Base-by-base conservation (phyloP, 92 coral and sea anemone genomes). In the Zoanthus sansibaricus region DNA sequence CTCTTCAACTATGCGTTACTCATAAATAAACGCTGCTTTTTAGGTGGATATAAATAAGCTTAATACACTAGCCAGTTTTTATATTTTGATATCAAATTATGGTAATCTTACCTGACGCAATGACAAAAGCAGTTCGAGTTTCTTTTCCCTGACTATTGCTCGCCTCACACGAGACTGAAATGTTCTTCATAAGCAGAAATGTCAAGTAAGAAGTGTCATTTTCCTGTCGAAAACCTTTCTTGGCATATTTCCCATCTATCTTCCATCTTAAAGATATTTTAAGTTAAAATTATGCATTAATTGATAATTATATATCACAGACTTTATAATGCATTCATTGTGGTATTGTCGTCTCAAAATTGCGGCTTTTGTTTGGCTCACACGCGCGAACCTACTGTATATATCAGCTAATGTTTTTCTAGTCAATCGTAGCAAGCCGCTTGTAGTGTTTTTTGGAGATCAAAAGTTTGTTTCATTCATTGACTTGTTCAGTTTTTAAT, bases 131-230 rank as follows among this genome's bases (percentile, higher is more conserved):
- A 66, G 91, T 86, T 77, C 78, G 93, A 25, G 76, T 30, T 45
- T 89, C 94, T 68, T 75, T 87, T 33, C 94, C 96, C 58, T 82
- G 80, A 5, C 18, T 83, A 80, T 93, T 96, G 52, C 84, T 87
- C 52, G 96, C 99, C 71, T 90, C 92, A 87, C 99, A 96, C 30
- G 87, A 91, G 10, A 96, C 88, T 6, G 98, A 95, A 72, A 59
- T 46, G 54, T 91, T 87, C 64, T 83, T 88, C 54, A 64, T 82
- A 3, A 92, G 75, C 0, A 82, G 74, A n/a, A 94, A 47, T 20
- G 82, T 82, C 68, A 90, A 90, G 67, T 45, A 66, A 7, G 90
- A 85, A 47, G 88, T 84, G 48, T 78, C 66, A 21, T 55, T 87
- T 20, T 90, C 83, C 10, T 86, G 77, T 21, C 25, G 64, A 46